Conservation (phyloP, 2,113 vertebrate genomes). For the Mus musculus region GRCm39 chr17:73510001-73510500, state of each 20-base stretch:
- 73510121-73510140: background rate
- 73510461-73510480: background rate
- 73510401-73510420: background rate
- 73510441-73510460: background rate
- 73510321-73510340: background rate
- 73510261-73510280: background rate
- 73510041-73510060: background rate
- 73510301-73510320: background rate
- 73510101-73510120: background rate
- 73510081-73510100: background rate
- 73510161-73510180: background rate
- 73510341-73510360: background rate
- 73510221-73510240: background rate
- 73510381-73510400: background rate
- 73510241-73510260: background rate
- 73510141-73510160: background rate
- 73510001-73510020: background rate
- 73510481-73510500: background rate
- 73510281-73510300: background rate
- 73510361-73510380: background rate
- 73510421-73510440: background rate
- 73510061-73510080: conserved; percentile 5
- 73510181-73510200: conserved; percentile 5
- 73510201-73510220: background rate
- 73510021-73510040: background rate